Base-by-base conservation (phyloP, 2,113 vertebrate genomes). In the Onychostruthus taczanowskii region DNA sequence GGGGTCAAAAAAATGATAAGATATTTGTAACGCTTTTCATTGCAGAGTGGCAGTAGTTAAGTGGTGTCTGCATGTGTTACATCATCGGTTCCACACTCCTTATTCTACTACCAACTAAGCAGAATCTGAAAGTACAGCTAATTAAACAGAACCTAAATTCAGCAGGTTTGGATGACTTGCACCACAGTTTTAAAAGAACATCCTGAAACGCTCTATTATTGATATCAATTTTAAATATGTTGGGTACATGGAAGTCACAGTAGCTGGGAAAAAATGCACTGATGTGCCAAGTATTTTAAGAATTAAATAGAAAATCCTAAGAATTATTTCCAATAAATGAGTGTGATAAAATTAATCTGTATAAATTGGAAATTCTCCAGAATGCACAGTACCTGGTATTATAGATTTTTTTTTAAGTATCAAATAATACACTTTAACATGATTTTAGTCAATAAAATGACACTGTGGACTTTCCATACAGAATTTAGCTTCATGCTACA, bases 71-170 rank as follows among this genome's bases (percentile, higher is more conserved):
- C 16, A 11, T 13, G 7, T 43, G 46, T 87, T 84, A n/a, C 30
- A 79, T 56, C 90, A 73, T 67, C 78, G 90, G 33, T 61, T 87
- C 81, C 55, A 66, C 7, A 6, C 52, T 92, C 52, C 58, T 67
- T 47, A 74, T 74, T 92, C 86, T 39, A 72, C 35, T 63, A 91
- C 68, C 35, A 16, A 61, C 86, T 88, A 95, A 94, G 85, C 88
- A 92, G 72, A 95, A 86, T 72, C 63, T 93, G 46, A 52, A 84
- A 90, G 47, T 55, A 68, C 59, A 94, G 68, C 68, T 88, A 90
- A 95, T 96, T 92, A 93, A 95, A 76, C 64, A 94, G 73, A 95
- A 89, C 61, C 52, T 84, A 81, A 95, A 94, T 92, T 95, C 93
- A 87, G 93, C 83, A 90, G 31, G 93, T 89, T 90, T 87, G 56